phyloP scores from a whole-genome alignment of 2,113 vertebrate genomes.

The Promerops cafer region DNA sequence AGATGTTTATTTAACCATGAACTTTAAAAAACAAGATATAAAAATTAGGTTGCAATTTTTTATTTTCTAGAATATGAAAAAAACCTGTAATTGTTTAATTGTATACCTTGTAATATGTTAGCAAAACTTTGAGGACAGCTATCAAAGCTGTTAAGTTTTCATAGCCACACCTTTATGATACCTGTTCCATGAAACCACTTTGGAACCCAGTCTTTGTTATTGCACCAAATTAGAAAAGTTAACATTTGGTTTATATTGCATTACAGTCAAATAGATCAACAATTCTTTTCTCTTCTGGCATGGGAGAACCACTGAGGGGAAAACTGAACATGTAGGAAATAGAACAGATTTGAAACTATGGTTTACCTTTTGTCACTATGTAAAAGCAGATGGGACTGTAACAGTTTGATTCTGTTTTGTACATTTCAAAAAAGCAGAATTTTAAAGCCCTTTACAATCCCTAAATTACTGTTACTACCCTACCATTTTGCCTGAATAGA shows the following conservation, averaged over 20 bases:
- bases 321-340: neutral
- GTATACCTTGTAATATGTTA: neutral
- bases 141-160: neutral
- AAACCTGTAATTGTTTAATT: neutral
- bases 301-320: neutral
- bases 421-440: neutral
- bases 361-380: neutral
- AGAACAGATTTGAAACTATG: neutral
- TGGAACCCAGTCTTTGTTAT: neutral
- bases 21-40: slow-evolving; percentile 33
- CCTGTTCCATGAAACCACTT: neutral
- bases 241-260: neutral
- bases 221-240: neutral
- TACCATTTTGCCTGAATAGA: neutral
- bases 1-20: slow-evolving; percentile 31
- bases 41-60: neutral
- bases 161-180: neutral
- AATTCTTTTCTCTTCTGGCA: neutral
- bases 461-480: neutral
- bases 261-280: neutral
- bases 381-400: neutral
- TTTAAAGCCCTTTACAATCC: neutral
- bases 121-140: neutral
- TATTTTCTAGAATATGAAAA: neutral
- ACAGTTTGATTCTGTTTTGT: neutral